These are phyloP conservation scores for Lasioglossum villosulum DNA, from an alignment of 2,888 invertebrate genomes.

Conservation along the genomic window DNA sequence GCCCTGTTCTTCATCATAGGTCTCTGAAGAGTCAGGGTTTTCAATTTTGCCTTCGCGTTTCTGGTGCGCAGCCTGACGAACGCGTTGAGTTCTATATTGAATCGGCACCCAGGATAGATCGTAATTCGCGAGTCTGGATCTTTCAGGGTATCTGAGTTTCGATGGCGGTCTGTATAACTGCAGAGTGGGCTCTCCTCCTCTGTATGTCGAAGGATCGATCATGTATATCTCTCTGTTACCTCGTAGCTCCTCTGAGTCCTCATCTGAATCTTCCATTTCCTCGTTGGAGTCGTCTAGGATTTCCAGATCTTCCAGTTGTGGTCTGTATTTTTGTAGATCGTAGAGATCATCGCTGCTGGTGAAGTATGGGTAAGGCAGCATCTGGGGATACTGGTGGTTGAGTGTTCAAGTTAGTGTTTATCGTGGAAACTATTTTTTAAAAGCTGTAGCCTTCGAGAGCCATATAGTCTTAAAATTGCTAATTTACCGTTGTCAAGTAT, in stretches of 20 bases:
- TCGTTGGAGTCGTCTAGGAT: constrained; percentile 8
- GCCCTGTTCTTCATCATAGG: neutral
- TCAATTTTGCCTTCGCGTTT: constrained; percentile 3
- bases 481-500: neutral
- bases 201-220: constrained; percentile 67
- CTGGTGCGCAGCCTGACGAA: neutral
- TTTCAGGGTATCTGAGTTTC: neutral
- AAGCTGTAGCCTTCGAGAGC: neutral
- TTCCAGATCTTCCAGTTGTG: neutral
- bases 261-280: constrained; percentile 10
- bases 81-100: neutral
- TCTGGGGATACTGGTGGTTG: constrained; percentile 2
- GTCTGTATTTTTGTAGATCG: neutral
- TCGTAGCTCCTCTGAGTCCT: neutral
- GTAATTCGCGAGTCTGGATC: neutral
- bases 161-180: constrained; percentile 16
- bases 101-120: neutral
- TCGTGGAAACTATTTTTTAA: neutral
- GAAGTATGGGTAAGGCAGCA: neutral
- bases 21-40: neutral
- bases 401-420: neutral
- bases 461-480: neutral
- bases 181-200: constrained; percentile 56
- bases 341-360: neutral
- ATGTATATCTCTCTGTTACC: constrained; percentile 46